phyloP scores from a whole-genome alignment of 2,888 invertebrate genomes.

The Sinohyriopsis cumingii region DNA sequence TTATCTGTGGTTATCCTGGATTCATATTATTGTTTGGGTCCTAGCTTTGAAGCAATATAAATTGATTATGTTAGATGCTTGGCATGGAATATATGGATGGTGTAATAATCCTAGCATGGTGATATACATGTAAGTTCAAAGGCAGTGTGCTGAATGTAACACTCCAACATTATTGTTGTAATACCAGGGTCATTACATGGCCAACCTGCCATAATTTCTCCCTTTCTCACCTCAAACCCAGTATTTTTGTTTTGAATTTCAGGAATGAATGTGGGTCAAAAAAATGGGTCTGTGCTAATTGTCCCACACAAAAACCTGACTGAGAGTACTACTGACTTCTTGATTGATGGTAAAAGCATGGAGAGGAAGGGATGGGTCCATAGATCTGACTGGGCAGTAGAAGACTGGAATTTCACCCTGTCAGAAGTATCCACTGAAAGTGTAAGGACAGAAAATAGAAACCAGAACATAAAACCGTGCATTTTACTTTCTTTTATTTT shows the following conservation, averaged over 20 bases:
- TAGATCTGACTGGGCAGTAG: slow-evolving; percentile 21
- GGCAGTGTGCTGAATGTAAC: too few relatives aligned
- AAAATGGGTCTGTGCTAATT: slow-evolving; percentile 38
- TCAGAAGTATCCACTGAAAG: slow-evolving; percentile 40
- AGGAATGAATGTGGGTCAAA: slow-evolving; percentile 2
- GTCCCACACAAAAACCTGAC: slow-evolving; percentile 44
- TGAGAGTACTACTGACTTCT: slow-evolving; percentile 30
- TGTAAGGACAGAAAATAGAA: slow-evolving; percentile 32
- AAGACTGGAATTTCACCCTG: slow-evolving; percentile 41
- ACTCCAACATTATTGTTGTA: slow-evolving; percentile 2
- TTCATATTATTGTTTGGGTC: too few relatives aligned
- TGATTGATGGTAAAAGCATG: slow-evolving; percentile 17
- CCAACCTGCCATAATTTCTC: not conserved
- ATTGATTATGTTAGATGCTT: too few relatives aligned
- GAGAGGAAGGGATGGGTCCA: slow-evolving; percentile 26
- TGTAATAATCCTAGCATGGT: too few relatives aligned
- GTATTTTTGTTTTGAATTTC: not conserved
- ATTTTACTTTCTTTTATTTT: too few relatives aligned
- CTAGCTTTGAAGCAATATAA: too few relatives aligned
- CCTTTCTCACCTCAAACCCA: too few relatives aligned
- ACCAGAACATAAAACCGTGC: not conserved
- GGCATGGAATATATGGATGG: too few relatives aligned
- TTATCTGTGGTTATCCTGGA: too few relatives aligned
- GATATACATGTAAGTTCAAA: too few relatives aligned
- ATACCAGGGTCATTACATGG: slow-evolving; percentile 6